These are phyloP conservation scores for Drosophila birchii DNA, from an alignment of 2,888 invertebrate species.

Conservation along the genomic window DNA sequence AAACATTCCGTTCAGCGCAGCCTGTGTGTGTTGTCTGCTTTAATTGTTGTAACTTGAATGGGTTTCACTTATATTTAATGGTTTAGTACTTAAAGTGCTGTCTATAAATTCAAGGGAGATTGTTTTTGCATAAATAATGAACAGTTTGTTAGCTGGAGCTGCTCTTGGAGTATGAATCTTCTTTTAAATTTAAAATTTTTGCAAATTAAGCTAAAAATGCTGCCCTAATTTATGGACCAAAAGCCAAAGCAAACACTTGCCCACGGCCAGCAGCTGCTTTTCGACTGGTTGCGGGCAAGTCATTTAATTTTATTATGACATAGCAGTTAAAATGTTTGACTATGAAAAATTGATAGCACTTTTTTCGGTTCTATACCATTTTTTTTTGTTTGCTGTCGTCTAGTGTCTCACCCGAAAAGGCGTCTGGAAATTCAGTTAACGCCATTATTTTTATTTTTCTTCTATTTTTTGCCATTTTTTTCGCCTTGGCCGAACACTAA, in stretches of 20 bases:
- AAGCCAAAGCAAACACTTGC: constrained; percentile 36
- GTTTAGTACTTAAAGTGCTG: background rate
- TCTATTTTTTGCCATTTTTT: background rate
- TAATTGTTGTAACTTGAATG: constrained; percentile 1
- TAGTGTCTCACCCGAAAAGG: constrained; percentile 25
- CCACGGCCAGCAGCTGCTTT: constrained; percentile 16
- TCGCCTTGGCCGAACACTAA: constrained; percentile 49
- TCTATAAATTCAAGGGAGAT: background rate
- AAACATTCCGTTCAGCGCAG: constrained; percentile 29
- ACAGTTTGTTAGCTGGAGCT: background rate
- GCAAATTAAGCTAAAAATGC: constrained; percentile 1
- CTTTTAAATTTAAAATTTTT: background rate
- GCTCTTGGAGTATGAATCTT: background rate
- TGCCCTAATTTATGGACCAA: constrained; percentile 20
- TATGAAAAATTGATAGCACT: constrained; percentile 62
- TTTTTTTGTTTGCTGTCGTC: constrained; percentile 22
- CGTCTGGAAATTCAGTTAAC: constrained; percentile 55
- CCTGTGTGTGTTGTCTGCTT: constrained; percentile 2
- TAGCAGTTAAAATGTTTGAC: constrained; percentile 57
- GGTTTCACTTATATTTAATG: constrained; percentile 1
- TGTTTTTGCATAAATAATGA: background rate
- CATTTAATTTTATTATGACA: constrained; percentile 73
- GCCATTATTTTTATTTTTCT: constrained; percentile 43
- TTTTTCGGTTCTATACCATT: constrained; percentile 20
- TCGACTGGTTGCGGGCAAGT: constrained; percentile 43